These are phyloP conservation scores for Sycophila sp. DNA, from an alignment of 1,140 invertebrate species.

Conservation along the genomic window DNA sequence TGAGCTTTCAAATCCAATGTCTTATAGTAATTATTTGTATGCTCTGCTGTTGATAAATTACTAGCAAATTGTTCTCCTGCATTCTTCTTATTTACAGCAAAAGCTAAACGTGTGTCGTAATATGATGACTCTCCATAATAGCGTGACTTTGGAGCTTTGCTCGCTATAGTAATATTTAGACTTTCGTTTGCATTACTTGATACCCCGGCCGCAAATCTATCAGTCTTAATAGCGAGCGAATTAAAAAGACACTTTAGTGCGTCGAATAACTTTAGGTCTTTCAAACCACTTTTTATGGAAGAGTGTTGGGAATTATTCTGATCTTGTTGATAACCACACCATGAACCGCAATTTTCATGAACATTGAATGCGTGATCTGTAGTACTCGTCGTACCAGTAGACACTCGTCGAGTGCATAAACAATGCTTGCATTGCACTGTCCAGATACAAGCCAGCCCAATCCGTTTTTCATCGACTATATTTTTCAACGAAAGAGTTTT, in stretches of 20 bases:
- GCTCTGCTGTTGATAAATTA: not conserved
- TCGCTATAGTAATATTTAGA: conserved; percentile 4
- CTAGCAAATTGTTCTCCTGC: not conserved
- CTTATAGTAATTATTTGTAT: not conserved
- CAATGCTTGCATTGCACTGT: not conserved
- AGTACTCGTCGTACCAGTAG: not conserved
- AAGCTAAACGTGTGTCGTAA: not conserved
- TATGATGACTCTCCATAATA: not conserved
- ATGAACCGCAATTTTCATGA: conserved; percentile 22
- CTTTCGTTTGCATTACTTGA: conserved; percentile 33
- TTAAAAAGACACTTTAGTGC: conserved; percentile 4
- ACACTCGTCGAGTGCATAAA: not conserved
- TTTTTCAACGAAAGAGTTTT: not conserved
- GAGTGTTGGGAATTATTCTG: not conserved
- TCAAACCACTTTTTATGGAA: not conserved
- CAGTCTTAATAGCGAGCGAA: conserved; percentile 6
- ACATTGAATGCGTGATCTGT: conserved; percentile 33
- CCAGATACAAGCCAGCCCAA: not conserved
- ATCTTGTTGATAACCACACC: conserved; percentile 5
- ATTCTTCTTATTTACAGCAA: conserved; percentile 8
- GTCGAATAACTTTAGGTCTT: not conserved
- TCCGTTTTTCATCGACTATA: not conserved
- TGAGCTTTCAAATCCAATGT: not conserved
- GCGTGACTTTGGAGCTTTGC: conserved; percentile 7
- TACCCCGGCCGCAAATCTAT: conserved; percentile 13